These are phyloP conservation scores for Zosterops borbonicus DNA, from an alignment of 2,113 vertebrate genomes.

Conservation along the genomic window DNA sequence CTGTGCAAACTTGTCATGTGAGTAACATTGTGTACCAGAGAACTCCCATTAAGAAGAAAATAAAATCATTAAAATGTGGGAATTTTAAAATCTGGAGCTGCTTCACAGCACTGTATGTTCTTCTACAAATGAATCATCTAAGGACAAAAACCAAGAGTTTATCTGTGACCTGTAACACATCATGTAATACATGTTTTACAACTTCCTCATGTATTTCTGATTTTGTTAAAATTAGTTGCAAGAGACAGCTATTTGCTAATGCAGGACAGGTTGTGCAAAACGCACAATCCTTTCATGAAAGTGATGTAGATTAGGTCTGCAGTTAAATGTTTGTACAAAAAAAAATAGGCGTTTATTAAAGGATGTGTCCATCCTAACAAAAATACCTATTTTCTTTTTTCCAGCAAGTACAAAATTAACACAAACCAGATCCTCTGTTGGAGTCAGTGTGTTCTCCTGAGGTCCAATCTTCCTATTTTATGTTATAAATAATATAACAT, in stretches of 20 bases:
- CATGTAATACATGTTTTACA: background rate
- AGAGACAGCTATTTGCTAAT: conserved; percentile 2
- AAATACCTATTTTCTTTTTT: conserved; percentile 9
- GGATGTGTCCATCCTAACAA: background rate
- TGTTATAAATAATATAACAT: background rate
- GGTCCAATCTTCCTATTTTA: background rate
- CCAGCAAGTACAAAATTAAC: background rate
- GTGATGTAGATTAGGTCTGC: background rate
- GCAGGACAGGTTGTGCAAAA: background rate
- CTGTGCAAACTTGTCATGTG: background rate
- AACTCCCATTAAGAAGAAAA: background rate
- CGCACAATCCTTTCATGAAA: conserved; percentile 2
- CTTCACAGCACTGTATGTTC: background rate
- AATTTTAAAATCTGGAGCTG: background rate
- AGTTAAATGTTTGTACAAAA: background rate
- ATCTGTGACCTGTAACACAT: background rate
- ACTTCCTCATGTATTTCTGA: background rate
- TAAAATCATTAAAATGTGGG: background rate
- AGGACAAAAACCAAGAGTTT: background rate
- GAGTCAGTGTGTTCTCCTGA: background rate
- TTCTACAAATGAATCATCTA: background rate
- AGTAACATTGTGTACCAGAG: background rate
- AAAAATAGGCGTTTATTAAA: background rate
- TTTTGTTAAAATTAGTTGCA: conserved; percentile 37
- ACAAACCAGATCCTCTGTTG: background rate